Conservation (phyloP, 2,888 invertebrate species). For the Brassicogethes aeneus region DNA sequence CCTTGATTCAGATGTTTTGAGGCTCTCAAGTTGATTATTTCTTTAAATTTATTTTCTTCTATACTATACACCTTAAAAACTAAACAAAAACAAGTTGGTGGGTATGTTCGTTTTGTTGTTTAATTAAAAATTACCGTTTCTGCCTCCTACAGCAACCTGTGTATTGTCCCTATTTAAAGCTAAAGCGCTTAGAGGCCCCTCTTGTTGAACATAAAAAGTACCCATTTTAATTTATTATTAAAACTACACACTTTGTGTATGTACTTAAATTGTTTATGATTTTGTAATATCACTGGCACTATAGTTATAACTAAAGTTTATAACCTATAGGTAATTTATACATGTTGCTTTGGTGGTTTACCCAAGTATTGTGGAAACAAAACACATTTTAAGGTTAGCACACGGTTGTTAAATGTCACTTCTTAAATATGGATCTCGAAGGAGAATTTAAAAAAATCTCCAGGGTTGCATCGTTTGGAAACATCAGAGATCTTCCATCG, state of each 20-base stretch:
- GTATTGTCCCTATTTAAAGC: slow-evolving; percentile 83
- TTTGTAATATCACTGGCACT: no score
- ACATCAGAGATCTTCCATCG: background rate
- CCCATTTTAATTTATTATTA: no score
- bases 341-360: no score
- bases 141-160: slow-evolving; percentile 88
- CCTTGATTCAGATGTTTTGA: slow-evolving; percentile 89
- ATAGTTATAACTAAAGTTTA: no score
- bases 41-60: slow-evolving; percentile 78
- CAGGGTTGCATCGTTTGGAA: background rate
- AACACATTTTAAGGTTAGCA: no score
- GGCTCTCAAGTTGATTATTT: slow-evolving; percentile 80
- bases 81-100: slow-evolving; percentile 44
- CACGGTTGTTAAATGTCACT: no score
- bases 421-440: no score
- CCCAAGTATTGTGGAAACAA: no score
- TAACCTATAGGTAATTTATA: no score
- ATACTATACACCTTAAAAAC: slow-evolving; percentile 89
- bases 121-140: slow-evolving; percentile 68
- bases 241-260: no score
- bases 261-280: no score
- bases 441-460: background rate
- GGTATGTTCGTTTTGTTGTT: background rate
- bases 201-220: slow-evolving; percentile 56
- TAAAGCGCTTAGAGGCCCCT: slow-evolving; percentile 86